Base-by-base conservation (phyloP, 2,797 vertebrate genomes). In the Rhynchonycteris naso region DNA sequence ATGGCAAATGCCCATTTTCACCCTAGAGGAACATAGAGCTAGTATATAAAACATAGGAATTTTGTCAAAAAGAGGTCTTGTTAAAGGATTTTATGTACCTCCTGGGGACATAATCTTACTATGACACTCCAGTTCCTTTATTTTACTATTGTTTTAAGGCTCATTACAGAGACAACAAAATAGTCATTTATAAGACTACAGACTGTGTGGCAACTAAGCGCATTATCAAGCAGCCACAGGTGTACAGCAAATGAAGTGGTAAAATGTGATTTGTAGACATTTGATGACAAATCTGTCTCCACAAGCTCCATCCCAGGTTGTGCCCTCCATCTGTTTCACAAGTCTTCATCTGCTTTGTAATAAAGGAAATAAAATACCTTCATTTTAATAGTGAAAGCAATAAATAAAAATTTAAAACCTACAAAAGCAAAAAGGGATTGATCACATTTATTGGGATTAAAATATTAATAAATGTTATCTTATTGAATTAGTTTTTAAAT, bases 41-140 rank as follows among this genome's bases (percentile, higher is more conserved):
- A 95, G 91, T 98, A 98, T 96, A 97, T 96, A 96, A 98, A 98
- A 92, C 92, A 95, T 9, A 96, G 72, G 35, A 96, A 96, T 97
- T 97, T 54, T 97, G 92, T 90, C 96, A 93, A 72, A 78, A 82
- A 95, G 91, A 92, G 80, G 91, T 96, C 80, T 95, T 96, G 63
- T 97, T 91, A 83, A 96, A 56, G 22, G 4, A 69, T 96, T 35
- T 56, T 74, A 86, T 66, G 11, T 4, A 61, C 61, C 63, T 71
- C 71, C 63, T 72, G 9, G 52, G 66, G 24, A 68, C 14, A 83
- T 85, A 50, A 87, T 95, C 78, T 86, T 56, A 5, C 59, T 80
- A 2, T 47, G 72, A 91, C 86, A 81, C 30, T 71, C 24, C 9
- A 79, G 38, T 5, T 7, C 71, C 14, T 84, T 95, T 72, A 61